Evolutionary conservation across 2,797 vertebrate genomes (phyloP).

Genomic region (Mallotus villosus): DNA sequence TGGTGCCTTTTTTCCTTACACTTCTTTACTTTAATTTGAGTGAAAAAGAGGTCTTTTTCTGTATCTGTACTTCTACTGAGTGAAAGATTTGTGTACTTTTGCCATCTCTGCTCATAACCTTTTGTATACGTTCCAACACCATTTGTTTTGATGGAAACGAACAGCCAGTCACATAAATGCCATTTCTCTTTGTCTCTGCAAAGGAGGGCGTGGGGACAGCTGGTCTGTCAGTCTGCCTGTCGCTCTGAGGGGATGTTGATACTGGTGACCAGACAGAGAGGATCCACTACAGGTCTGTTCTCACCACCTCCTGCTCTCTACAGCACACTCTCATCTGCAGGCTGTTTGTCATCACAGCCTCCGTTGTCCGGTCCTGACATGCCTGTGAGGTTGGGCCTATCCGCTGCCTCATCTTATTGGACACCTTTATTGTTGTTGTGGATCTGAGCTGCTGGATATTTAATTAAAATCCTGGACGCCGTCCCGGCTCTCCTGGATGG

Average conservation of each 20-base stretch:
- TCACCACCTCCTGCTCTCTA: slow-evolving; percentile 9
- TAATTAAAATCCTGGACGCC: slow-evolving; percentile 49
- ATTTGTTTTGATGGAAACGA: too few species aligned
- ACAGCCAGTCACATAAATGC: too few species aligned
- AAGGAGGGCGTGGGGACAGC: background rate
- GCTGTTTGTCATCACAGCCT: slow-evolving; percentile 36
- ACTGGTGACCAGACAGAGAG: slow-evolving; percentile 15
- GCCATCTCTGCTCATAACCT: too few species aligned
- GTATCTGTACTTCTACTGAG: too few species aligned
- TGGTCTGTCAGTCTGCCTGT: background rate
- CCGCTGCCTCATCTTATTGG: slow-evolving; percentile 43
- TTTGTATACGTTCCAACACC: too few species aligned
- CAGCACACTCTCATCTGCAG: slow-evolving; percentile 14
- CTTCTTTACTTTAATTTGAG: too few species aligned
- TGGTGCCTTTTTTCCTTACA: too few species aligned
- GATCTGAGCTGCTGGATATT: slow-evolving; percentile 18
- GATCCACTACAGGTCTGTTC: slow-evolving; percentile 20
- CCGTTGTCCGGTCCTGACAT: background rate
- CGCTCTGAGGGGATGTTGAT: too few species aligned
- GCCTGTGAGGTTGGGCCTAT: background rate
- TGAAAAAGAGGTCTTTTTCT: too few species aligned
- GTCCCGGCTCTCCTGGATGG: slow-evolving; percentile 28
- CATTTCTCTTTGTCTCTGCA: background rate
- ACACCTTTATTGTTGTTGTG: slow-evolving; percentile 43
- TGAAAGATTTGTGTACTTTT: too few species aligned